Conservation (phyloP, 2,797 vertebrate genomes). For the Cynopterus sphinx region DNA sequence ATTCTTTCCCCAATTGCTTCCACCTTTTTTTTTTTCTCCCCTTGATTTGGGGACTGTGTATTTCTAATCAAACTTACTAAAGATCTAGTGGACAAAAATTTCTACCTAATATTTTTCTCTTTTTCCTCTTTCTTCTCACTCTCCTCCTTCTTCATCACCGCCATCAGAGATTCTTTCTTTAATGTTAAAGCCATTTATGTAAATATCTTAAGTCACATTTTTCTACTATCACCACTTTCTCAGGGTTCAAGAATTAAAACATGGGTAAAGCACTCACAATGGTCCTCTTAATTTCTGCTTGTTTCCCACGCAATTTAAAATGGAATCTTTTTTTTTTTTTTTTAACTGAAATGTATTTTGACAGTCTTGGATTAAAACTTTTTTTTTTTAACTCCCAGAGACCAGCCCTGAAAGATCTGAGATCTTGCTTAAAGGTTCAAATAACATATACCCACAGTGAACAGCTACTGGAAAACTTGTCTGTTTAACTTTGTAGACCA, state of each 20-base stretch:
- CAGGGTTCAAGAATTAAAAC: neutral
- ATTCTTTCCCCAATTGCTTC: neutral
- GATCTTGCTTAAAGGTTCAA: constrained; percentile 36
- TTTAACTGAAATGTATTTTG: constrained; percentile 33
- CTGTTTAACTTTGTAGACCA: neutral
- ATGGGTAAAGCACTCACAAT: neutral
- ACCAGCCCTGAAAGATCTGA: constrained; percentile 38
- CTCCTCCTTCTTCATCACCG: neutral
- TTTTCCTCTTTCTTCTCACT: neutral
- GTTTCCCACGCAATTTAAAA: constrained; percentile 22
- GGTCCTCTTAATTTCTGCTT: constrained; percentile 55
- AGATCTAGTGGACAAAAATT: neutral
- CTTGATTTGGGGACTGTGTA: neutral
- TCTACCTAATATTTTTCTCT: neutral
- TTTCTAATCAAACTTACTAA: constrained; percentile 35
- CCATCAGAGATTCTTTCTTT: neutral
- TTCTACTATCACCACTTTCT: neutral
- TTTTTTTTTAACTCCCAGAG: constrained; percentile 8
- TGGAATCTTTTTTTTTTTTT: neutral
- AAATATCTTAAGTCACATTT: neutral
- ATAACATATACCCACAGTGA: neutral
- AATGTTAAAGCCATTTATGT: constrained; percentile 25
- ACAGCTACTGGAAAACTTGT: neutral
- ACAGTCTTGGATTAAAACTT: neutral
- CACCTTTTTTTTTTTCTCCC: neutral